Evolutionary conservation across 2,888 invertebrate species (phyloP), one percentile per base, ranked within the genome.

Genomic region (Anorthoa munda): DNA sequence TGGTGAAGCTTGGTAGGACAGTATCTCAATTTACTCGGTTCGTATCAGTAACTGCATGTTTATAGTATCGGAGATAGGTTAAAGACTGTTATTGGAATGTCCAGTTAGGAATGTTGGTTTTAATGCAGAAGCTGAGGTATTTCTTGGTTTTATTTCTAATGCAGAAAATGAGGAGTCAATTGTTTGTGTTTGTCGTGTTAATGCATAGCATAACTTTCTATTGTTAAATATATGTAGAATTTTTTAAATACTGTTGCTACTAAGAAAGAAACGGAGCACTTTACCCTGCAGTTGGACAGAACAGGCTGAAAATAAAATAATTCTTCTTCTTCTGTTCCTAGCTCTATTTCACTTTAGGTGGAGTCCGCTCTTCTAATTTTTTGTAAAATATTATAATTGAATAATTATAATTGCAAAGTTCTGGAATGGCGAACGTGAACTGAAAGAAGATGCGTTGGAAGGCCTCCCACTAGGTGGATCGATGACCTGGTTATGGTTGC

Each of bases 11-110:
- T 66, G 72, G 45, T 58, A 17, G 53, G 51, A 61, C 66, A 64
- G 66, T 64, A 70, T 65, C 76, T 81, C 71, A 70, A 79, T 77
- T 73, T 72, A 73, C 68, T 77, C 51, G 46, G 74, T 81, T 75
- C 66, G 77, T 79, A 84, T 79, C 75, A 81, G 82, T 78, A 51
- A 81, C 61, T 58, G 73, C 66, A 78, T 77, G 77, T 78, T 82
- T 82, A 86, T 85, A 75, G 77, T 72, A 86, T 73, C 74, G 66
- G 50, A 74, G 81, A 79, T 81, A 72, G 73, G 65, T 84, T 83
- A 53, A 79, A 73, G 55, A 75, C 65, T 71, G 56, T 61, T 70
- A 70, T 75, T 61, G 74, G 70, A n/a, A 65, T 72, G 61, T 66
- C 67, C 67, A 82, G 60, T 23, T 69, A 55, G 50, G 31, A 78